A percentile compares a stretch with the other conserved stretches of the same genome.
These are phyloP conservation scores for Acrocyrtus sp. DNA, from an alignment of 2,888 invertebrate genomes.

Conservation along the genomic window DNA sequence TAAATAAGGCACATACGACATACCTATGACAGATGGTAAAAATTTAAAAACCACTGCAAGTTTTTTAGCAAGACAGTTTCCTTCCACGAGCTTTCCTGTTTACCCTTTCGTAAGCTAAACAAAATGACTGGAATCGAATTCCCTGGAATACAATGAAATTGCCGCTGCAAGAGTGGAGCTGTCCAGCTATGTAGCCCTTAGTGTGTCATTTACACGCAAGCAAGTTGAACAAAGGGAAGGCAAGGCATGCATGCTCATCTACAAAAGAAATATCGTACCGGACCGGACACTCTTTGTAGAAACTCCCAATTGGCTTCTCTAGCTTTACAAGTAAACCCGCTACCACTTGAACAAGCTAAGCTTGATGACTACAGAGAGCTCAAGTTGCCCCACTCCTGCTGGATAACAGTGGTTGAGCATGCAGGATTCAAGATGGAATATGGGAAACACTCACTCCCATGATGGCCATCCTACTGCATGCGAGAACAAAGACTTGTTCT, in stretches of 20 bases:
- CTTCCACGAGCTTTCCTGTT: background rate
- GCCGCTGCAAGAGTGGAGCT: background rate
- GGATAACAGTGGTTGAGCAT: too few species aligned
- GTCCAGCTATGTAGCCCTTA: background rate
- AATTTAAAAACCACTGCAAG: too few species aligned
- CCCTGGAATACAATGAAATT: background rate
- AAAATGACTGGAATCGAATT: background rate
- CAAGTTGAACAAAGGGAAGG: background rate
- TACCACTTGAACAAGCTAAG: constrained; percentile 20
- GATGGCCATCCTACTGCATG: too few species aligned
- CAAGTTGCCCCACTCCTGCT: too few species aligned
- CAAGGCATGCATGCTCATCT: background rate
- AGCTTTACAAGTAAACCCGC: constrained; percentile 11
- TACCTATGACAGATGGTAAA: too few species aligned
- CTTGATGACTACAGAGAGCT: constrained; percentile 28
- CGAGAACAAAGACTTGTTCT: too few species aligned
- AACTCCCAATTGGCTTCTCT: constrained; percentile 25
- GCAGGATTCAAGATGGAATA: too few species aligned
- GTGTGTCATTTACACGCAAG: background rate
- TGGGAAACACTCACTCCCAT: too few species aligned
- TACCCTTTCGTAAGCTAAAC: background rate
- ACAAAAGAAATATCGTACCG: constrained; percentile 15
- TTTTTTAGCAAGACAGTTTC: too few species aligned
- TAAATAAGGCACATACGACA: too few species aligned
- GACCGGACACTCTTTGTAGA: constrained; percentile 22